Evolutionary conservation across 1,140 invertebrate genomes (phyloP).

Genomic region (Camponotus floridanus): DNA sequence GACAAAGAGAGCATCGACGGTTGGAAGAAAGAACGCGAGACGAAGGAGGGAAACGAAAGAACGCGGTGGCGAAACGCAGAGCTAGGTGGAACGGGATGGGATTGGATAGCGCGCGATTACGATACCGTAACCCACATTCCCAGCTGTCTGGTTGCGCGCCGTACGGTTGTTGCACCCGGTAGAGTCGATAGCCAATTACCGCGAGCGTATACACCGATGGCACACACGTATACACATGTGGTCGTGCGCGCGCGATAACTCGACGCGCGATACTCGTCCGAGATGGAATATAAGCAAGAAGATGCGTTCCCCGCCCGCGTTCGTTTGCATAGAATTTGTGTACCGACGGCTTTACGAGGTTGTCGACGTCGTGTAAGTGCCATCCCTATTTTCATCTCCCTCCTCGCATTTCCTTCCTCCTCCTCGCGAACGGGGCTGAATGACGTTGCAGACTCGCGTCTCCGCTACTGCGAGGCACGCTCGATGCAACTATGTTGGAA

Average conservation of each 20-base stretch:
- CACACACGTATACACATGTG: constrained; percentile 31
- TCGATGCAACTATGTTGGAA: constrained; percentile 34
- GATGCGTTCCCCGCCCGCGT: constrained; percentile 46
- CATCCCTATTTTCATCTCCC: constrained; percentile 62
- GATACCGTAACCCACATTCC: constrained; percentile 61
- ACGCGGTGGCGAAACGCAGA: constrained; percentile 34
- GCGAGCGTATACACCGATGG: constrained; percentile 52
- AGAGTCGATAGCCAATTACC: constrained; percentile 74
- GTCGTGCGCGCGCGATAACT: constrained; percentile 52
- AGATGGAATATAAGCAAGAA: constrained; percentile 63
- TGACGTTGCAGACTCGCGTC: constrained; percentile 7
- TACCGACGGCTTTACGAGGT: constrained; percentile 64
- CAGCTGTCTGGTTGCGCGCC: constrained; percentile 51
- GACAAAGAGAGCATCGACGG: too few relatives aligned
- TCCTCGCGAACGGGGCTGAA: constrained; percentile 10
- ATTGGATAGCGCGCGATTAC: constrained; percentile 62
- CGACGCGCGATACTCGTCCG: constrained; percentile 57
- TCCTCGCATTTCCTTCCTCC: constrained; percentile 45
- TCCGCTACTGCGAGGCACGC: background rate
- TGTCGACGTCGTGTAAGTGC: constrained; percentile 64
- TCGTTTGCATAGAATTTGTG: constrained; percentile 68
- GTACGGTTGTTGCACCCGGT: constrained; percentile 62
- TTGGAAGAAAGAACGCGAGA: background rate
- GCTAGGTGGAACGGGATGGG: constrained; percentile 38
- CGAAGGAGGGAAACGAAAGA: background rate